These are phyloP conservation scores for Staurois parvus DNA, from an alignment of 2,797 vertebrate species.

Conservation along the genomic window DNA sequence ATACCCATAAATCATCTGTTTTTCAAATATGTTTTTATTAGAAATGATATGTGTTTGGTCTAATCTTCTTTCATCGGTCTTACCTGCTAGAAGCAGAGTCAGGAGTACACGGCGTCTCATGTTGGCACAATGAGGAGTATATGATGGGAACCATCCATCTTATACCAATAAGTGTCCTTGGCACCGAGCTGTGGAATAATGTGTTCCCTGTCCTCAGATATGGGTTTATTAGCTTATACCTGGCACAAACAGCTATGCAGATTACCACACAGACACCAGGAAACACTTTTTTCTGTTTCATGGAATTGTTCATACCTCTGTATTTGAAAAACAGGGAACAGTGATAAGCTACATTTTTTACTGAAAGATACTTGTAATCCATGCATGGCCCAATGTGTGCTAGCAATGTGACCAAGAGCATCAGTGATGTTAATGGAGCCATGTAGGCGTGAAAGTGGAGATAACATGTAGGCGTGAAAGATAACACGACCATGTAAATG, in stretches of 20 bases:
- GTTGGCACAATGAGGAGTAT: background rate
- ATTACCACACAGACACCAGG: background rate
- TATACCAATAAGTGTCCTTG: slow-evolving; percentile 43
- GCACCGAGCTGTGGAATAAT: slow-evolving; percentile 19
- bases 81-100: slow-evolving; percentile 47
- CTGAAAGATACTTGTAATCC: too few relatives aligned
- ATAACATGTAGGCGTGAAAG: too few relatives aligned
- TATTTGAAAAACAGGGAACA: too few relatives aligned
- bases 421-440: too few relatives aligned
- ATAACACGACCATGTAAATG: too few relatives aligned
- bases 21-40: background rate
- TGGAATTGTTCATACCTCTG: background rate
- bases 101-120: slow-evolving; percentile 21
- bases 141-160: background rate
- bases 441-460: too few relatives aligned
- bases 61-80: slow-evolving; percentile 1
- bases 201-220: slow-evolving; percentile 7
- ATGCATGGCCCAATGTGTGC: too few relatives aligned
- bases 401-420: too few relatives aligned
- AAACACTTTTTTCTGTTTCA: background rate
- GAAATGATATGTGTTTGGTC: background rate
- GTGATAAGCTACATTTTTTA: too few relatives aligned
- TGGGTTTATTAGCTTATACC: background rate
- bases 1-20: background rate
- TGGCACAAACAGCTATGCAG: slow-evolving; percentile 4